Evolutionary conservation across 2,797 vertebrate genomes (phyloP).

Genomic region (Ammospiza maritima): DNA sequence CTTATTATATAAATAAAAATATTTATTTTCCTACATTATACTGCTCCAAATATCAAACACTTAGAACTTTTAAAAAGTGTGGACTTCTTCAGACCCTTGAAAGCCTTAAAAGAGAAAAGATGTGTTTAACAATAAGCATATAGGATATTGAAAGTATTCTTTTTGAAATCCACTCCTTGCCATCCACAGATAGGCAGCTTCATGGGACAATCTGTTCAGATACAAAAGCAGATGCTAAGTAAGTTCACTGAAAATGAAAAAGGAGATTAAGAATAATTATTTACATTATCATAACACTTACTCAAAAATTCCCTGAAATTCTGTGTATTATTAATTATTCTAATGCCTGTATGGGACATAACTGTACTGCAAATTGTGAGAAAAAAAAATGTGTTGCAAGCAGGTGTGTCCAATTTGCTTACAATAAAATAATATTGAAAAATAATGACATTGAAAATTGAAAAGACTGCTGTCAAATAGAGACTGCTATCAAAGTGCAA

Average conservation of each 20-base stretch:
- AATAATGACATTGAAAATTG: not conserved
- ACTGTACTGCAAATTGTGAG: not conserved
- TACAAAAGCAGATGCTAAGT: not conserved
- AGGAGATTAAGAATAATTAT: not conserved
- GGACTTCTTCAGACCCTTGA: not conserved
- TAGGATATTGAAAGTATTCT: not conserved
- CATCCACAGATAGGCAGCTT: not conserved
- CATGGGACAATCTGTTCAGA: not conserved
- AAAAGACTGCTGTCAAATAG: not conserved
- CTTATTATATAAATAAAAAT: not conserved
- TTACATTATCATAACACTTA: not conserved
- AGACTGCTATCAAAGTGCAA: not conserved
- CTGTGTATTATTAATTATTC: conserved; percentile 1
- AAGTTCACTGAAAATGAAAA: not conserved
- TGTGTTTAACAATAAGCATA: not conserved
- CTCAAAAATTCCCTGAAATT: not conserved
- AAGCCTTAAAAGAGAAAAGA: not conserved
- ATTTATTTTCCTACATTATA: not conserved
- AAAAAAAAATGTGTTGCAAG: not conserved
- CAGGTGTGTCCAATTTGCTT: not conserved
- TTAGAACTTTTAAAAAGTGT: not conserved
- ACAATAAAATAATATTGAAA: not conserved
- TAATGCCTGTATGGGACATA: not conserved
- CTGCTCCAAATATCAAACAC: not conserved
- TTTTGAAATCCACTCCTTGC: not conserved